phyloP scores from a whole-genome alignment of 1,140 invertebrate species.

The Drosophila hydei region DNA sequence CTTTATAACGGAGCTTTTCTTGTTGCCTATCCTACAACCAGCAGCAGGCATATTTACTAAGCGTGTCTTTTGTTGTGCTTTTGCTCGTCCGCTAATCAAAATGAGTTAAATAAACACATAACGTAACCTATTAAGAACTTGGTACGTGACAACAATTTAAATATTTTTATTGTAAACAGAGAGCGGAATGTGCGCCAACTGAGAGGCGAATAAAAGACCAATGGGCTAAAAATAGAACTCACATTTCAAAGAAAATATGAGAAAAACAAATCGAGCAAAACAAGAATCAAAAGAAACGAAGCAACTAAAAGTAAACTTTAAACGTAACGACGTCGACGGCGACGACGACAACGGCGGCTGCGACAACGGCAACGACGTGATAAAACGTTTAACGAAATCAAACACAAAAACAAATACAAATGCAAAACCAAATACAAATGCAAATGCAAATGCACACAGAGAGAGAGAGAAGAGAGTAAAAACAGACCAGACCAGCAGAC shows the following conservation, averaged over 20 bases:
- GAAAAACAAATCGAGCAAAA: slow-evolving; percentile 60
- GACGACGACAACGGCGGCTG: slow-evolving; percentile 1
- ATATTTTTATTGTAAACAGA: slow-evolving; percentile 82
- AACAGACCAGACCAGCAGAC: slow-evolving; percentile 45
- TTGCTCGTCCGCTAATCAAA: slow-evolving; percentile 76
- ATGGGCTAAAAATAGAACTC: slow-evolving; percentile 71
- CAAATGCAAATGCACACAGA: slow-evolving; percentile 42
- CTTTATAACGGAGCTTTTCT: slow-evolving; percentile 9
- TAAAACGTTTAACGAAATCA: slow-evolving; percentile 77
- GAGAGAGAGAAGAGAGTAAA: neutral
- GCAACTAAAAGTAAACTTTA: slow-evolving; percentile 49
- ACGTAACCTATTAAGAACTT: slow-evolving; percentile 83
- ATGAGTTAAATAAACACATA: slow-evolving; percentile 83
- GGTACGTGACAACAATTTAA: slow-evolving; percentile 82
- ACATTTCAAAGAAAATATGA: slow-evolving; percentile 73
- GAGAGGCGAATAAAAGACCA: slow-evolving; percentile 29
- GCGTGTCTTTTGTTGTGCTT: slow-evolving; percentile 59
- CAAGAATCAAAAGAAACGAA: slow-evolving; percentile 31
- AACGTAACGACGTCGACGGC: slow-evolving; percentile 21
- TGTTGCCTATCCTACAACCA: neutral
- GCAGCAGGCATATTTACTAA: slow-evolving; percentile 12
- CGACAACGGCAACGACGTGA: slow-evolving; percentile 53
- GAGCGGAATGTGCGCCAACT: slow-evolving; percentile 46
- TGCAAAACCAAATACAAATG: slow-evolving; percentile 21
- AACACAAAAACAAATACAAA: slow-evolving; percentile 45